Evolutionary conservation across 1,140 invertebrate species (phyloP), one percentile per base, ranked within the genome.

Genomic region (Ctenoplectra terminalis): DNA sequence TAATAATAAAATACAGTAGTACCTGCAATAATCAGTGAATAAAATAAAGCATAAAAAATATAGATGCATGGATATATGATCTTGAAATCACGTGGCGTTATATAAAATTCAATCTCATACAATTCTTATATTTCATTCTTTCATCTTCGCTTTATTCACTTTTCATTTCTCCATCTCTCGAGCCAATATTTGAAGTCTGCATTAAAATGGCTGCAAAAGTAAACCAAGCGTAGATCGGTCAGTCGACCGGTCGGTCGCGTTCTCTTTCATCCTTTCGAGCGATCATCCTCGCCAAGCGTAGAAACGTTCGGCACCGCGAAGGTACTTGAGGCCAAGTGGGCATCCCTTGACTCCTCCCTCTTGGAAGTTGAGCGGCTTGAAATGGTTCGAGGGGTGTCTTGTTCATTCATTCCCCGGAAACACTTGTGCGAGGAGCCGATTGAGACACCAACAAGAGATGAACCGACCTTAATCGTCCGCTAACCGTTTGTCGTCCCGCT

Each of bases 371-470:
- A 85, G 67, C 71, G 71, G 58, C 64, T 56, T 71, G 58, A 88
- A 85, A 87, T 75, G 84, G 81, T 60, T 81, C 48, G 40, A n/a
- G 81, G 84, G 84, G 75, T 78, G 70, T 82, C 78, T 76, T 83
- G 61, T 87, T 92, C 90, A 92, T 92, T 92, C 91, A 91, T 90
- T 87, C 87, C 72, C 89, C 91, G 91, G 91, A 93, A 93, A 89
- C 89, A 87, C 88, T 90, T 90, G 81, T 88, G 83, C 84, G 84
- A 90, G 85, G 88, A 84, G 88, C 91, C 88, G 90, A 89, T 89
- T 90, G 87, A 90, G 90, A 91, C 87, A 82, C 86, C 71, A 70
- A 77, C 77, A 82, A 73, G 61, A 64, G 74, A 74, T 46, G 83
- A 75, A 71, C 70, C 80, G 70, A 70, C 64, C 71, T 86, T 86